Evolutionary conservation across 2,113 vertebrate genomes (phyloP), one percentile per base, ranked within the genome.

Genomic region (Mionectes macconnelli): DNA sequence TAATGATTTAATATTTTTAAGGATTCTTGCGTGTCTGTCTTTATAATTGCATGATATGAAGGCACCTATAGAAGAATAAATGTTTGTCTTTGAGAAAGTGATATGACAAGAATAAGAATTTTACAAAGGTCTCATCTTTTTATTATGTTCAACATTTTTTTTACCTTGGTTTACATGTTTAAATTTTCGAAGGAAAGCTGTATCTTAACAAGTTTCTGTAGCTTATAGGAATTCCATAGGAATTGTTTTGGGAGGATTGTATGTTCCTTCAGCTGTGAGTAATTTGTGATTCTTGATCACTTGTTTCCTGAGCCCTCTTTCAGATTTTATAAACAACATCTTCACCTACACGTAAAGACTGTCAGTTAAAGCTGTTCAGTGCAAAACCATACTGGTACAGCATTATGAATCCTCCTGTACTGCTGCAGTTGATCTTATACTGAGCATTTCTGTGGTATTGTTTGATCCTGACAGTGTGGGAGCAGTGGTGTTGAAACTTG

Each of bases 251-350:
- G 35, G 17, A 89, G 39, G 33, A 80, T 25, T 0, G 0, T 53
- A 17, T 31, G 39, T 55, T 85, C 42, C 33, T 88, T 91, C 68
- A 94, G 44, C 75, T 91, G 77, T 67, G 66, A 64, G 42, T 72
- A 57, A 72, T 78, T 94, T 82, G 22, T 84, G 49, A 49, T 50
- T 86, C 44, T 83, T 39, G 79, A 45, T 52, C n/a, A 30, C 79
- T 95, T 87, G 30, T 89, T 95, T 93, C 12, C 7, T 12, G 27
- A 84, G 12, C 21, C 19, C 4, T 72, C 14, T 81, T 86, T 77
- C 33, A 37, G 40, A 45, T 87, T 86, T 89, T 72, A 44, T 82
- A 81, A 90, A 63, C 22, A 30, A 52, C 45, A n/a, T 2, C 0
- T 73, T 80, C 30, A 56, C 17, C 44, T 83, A 42, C 75, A 27